These are phyloP conservation scores for Drosophila neutralis DNA, from an alignment of 2,888 invertebrate genomes.

Conservation along the genomic window DNA sequence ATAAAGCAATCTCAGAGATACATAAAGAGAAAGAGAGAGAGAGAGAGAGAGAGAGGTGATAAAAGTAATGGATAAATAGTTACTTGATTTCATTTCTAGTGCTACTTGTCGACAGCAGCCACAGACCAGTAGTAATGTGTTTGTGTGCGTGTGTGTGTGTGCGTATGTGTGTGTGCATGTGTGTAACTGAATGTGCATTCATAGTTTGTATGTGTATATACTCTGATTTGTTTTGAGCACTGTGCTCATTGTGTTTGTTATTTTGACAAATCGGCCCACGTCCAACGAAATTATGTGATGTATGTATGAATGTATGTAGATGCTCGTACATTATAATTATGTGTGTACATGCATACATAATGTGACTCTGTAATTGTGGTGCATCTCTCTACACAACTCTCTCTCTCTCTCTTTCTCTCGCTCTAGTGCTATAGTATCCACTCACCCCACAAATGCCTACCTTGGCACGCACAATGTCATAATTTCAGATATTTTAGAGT, in stretches of 20 bases:
- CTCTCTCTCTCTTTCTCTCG: background rate
- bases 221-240: slow-evolving; percentile 3
- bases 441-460: slow-evolving; percentile 1
- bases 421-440: background rate
- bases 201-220: background rate
- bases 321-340: background rate
- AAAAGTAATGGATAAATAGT: slow-evolving; percentile 9
- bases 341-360: background rate
- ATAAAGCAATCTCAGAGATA: background rate
- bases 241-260: slow-evolving; percentile 42
- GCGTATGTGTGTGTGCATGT: background rate
- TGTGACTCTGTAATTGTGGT: background rate
- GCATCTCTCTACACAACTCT: slow-evolving; percentile 2
- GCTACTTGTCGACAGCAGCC: slow-evolving; percentile 15
- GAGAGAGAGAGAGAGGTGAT: slow-evolving; percentile 3
- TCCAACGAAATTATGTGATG: slow-evolving; percentile 52
- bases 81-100: slow-evolving; percentile 18
- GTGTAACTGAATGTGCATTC: background rate
- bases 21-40: background rate
- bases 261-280: slow-evolving; percentile 58
- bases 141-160: background rate
- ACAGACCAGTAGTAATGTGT: slow-evolving; percentile 3
- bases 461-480: slow-evolving; percentile 6
- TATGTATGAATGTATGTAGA: slow-evolving; percentile 18
- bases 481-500: background rate